phyloP scores from a whole-genome alignment of 2,888 invertebrate genomes.

The Drosophila pegasa region DNA sequence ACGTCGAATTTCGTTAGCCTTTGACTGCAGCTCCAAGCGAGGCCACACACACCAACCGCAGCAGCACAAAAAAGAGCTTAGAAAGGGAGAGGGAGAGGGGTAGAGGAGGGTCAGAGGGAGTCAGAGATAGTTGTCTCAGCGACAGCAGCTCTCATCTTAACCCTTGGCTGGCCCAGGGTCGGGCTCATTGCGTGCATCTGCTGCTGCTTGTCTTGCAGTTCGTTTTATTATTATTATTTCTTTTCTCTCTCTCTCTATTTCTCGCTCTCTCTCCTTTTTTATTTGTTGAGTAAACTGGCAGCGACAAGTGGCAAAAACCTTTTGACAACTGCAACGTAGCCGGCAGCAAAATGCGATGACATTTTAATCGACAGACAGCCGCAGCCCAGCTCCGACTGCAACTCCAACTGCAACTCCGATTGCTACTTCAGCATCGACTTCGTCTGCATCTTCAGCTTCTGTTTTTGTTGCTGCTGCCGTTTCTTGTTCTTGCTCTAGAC shows the following conservation, averaged over 20 bases:
- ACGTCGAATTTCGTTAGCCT: slow-evolving; percentile 49
- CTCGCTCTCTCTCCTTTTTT: slow-evolving; percentile 1
- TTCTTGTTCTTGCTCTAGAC: slow-evolving; percentile 42
- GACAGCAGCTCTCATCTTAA: slow-evolving; percentile 45
- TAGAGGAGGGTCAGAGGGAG: too few species aligned
- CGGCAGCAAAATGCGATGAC: slow-evolving; percentile 78
- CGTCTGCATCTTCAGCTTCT: slow-evolving; percentile 7
- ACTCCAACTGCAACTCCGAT: slow-evolving; percentile 13
- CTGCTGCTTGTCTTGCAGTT: slow-evolving; percentile 9
- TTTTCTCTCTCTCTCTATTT: slow-evolving; percentile 3
- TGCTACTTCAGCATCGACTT: slow-evolving; percentile 4
- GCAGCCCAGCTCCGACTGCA: slow-evolving; percentile 10
- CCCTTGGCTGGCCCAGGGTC: slow-evolving; percentile 48
- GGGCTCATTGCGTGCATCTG: slow-evolving; percentile 29
- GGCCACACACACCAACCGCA: slow-evolving; percentile 38
- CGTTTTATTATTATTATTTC: slow-evolving; percentile 22
- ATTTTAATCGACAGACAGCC: slow-evolving; percentile 74
- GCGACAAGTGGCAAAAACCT: slow-evolving; percentile 58
- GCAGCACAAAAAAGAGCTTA: slow-evolving; percentile 20
- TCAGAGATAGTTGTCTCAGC: slow-evolving; percentile 10
- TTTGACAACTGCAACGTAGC: slow-evolving; percentile 62
- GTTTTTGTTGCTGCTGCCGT: slow-evolving; percentile 14
- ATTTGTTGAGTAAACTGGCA: slow-evolving; percentile 31
- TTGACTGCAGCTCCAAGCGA: slow-evolving; percentile 38
- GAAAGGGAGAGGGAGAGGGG: background rate